Evolutionary conservation across 35 echinoderm and acorn worm genomes (phyloP).

Genomic region (Strongylocentrotus purpuratus): DNA sequence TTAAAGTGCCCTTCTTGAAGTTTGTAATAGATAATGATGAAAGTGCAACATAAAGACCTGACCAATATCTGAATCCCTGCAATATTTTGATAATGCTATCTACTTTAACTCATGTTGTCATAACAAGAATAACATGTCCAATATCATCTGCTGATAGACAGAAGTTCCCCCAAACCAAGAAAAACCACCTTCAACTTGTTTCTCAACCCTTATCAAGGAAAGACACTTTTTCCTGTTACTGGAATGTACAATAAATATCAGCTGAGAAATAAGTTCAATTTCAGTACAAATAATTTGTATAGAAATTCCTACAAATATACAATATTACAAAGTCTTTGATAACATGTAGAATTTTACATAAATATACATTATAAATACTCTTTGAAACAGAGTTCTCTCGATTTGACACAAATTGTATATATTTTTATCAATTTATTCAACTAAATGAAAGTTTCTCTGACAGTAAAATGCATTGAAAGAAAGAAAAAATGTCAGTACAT

Average conservation of each 20-base stretch:
- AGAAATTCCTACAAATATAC: background rate
- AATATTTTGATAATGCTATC: too few species aligned
- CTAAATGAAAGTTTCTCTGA: too few species aligned
- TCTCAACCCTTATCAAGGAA: background rate
- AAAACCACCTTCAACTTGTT: too few species aligned
- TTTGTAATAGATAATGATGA: too few species aligned
- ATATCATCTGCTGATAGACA: too few species aligned
- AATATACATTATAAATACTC: background rate
- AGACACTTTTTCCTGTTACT: background rate
- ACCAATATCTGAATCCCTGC: too few species aligned
- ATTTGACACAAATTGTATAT: background rate
- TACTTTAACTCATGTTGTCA: background rate
- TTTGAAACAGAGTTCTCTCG: background rate
- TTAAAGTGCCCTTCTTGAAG: too few species aligned
- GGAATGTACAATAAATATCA: slow-evolving; percentile 6
- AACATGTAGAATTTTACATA: background rate
- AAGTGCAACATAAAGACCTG: too few species aligned
- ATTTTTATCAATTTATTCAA: too few species aligned
- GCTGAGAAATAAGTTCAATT: background rate
- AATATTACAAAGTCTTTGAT: background rate
- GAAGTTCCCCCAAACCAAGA: too few species aligned
- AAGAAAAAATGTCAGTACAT: too few species aligned
- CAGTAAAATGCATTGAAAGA: too few species aligned
- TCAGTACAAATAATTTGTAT: background rate
- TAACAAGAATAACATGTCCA: background rate